Conservation (phyloP, 2,113 vertebrate species). For the Pheucticus melanocephalus region DNA sequence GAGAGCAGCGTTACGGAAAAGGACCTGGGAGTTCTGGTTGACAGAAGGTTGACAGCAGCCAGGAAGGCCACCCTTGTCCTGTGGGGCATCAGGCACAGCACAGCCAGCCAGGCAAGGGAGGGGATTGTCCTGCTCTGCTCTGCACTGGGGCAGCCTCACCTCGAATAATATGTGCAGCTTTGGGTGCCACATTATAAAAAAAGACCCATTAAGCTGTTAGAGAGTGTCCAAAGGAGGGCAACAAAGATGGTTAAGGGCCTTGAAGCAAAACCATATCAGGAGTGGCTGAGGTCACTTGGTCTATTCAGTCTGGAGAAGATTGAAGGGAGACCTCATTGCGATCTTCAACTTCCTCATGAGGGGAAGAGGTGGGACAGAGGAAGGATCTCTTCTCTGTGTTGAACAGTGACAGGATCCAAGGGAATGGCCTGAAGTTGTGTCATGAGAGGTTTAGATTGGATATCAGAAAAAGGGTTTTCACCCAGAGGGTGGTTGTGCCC, state of each 20-base stretch:
- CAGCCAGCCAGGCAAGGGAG: rapidly evolving
- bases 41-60: background rate
- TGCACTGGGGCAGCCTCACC: rapidly evolving
- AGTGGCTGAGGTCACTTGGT: background rate
- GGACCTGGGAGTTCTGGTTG: background rate
- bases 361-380: background rate
- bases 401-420: rapidly evolving
- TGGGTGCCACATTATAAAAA: background rate
- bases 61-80: rapidly evolving
- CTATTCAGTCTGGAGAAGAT: background rate
- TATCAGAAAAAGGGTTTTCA: background rate
- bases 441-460: background rate
- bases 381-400: background rate
- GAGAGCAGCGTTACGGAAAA: rapidly evolving
- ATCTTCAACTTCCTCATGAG: background rate
- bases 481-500: background rate
- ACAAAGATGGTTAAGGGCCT: rapidly evolving
- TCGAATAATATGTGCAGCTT: rapidly evolving
- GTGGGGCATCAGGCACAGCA: background rate
- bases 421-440: background rate
- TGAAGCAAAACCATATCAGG: rapidly evolving
- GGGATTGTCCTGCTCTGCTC: background rate
- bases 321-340: background rate
- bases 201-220: background rate
- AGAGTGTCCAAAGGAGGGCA: background rate